Evolutionary conservation across 2,888 invertebrate species (phyloP), one percentile per base, ranked within the genome.

Genomic region (Agonopterix arenella): DNA sequence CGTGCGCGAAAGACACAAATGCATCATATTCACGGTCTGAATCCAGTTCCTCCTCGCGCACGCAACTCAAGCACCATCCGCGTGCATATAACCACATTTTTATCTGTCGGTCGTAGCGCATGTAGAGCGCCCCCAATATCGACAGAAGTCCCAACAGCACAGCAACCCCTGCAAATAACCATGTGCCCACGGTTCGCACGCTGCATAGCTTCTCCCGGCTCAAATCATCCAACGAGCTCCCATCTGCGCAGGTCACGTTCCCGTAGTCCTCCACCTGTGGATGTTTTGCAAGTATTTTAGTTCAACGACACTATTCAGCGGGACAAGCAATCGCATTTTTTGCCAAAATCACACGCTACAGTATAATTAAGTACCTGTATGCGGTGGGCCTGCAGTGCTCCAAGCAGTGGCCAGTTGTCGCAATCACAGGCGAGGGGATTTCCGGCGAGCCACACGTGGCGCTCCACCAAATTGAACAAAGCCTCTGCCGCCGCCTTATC

Each of bases 1-100:
- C 90, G 64, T 95, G 93, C 0, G 95, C 93, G 70, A 93, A 96
- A 56, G 95, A 95, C 48, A 96, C 89, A 70, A 96, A 96, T 0
- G 94, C 95, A 70, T 96, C 96, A 72, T 93, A 96, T 10, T 13
- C 36, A n/a, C 61, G 62, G 59, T 61, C 64, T 0, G 67, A 56
- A 57, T 62, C 66, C 0, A 53, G 11, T 5, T 58, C 53, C 4
- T 63, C 59, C 1, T 60, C 62, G 0, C 53, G 46, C 47, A 61
- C 0, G 41, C 61, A 47, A 43, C 55, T 53, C 4, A 55, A 49
- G 45, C 62, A 36, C 52, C 52, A 2, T 43, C 60, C 51, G 38
- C 48, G 45, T 9, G 60, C 36, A 52, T 60, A 53, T 1, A 71
- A 54, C 3, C 52, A 61, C 0, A 68, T 51, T n/a, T 64, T n/a